Evolutionary conservation across 2,797 vertebrate genomes (phyloP).

Genomic region (Darevskia mixta): DNA sequence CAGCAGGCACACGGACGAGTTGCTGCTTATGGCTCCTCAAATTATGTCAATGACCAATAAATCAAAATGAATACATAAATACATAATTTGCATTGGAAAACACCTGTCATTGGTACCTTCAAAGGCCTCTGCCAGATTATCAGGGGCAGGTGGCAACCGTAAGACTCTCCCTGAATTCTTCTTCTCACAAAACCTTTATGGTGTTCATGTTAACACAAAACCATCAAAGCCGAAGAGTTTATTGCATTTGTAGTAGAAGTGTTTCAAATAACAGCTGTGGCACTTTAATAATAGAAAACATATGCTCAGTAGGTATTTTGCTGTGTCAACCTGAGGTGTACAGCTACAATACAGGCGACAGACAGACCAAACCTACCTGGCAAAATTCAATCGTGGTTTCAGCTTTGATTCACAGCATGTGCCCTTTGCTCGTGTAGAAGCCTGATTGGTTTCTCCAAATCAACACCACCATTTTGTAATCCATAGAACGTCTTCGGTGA

Average conservation of each 20-base stretch:
- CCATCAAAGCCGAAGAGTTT: not conserved
- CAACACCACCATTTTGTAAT: not conserved
- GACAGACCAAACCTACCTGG: not conserved
- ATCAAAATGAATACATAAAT: too few species aligned
- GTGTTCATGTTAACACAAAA: not conserved
- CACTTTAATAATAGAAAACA: not conserved
- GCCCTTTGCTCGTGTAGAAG: not conserved
- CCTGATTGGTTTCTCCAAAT: not conserved
- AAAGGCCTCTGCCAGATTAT: rapidly evolving
- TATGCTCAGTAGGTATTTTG: not conserved
- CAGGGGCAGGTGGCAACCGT: rapidly evolving
- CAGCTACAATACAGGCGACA: not conserved
- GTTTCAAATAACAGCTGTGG: not conserved
- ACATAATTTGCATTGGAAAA: rapidly evolving
- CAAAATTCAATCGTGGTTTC: not conserved
- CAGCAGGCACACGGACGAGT: not conserved
- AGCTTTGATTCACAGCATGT: not conserved
- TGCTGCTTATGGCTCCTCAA: not conserved
- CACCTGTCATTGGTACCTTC: not conserved
- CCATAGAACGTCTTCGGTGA: not conserved
- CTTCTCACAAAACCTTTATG: not conserved
- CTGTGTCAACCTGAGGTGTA: not conserved
- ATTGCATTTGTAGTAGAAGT: not conserved
- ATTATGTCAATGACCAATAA: not conserved
- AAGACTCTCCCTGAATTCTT: not conserved